A percentile compares a stretch with the other conserved stretches of the same genome.
phyloP scores from a whole-genome alignment of 2,113 vertebrate genomes.

The Polypterus bichir region DNA sequence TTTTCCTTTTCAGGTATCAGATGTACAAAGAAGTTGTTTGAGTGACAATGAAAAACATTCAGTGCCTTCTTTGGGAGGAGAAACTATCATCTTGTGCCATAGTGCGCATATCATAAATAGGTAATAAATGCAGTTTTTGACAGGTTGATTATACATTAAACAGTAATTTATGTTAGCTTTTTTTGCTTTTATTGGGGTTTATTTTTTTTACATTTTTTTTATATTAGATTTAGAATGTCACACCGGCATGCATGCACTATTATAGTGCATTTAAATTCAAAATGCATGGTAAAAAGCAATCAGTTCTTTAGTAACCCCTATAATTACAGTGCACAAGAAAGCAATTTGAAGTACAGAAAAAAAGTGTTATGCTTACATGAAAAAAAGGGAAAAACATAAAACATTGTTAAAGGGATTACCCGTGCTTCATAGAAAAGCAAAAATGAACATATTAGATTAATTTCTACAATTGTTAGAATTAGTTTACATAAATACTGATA shows the following conservation, averaged over 20 bases:
- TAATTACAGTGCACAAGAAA: no score
- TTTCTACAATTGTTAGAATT: no score
- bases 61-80: constrained; percentile 60
- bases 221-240: neutral
- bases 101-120: constrained; percentile 33
- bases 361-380: no score
- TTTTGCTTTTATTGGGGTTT: neutral
- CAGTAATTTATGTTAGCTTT: constrained; percentile 13
- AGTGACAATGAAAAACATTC: constrained; percentile 39
- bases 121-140: constrained; percentile 32
- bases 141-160: constrained; percentile 20
- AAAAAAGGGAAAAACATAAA: no score
- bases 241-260: neutral
- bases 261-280: neutral
- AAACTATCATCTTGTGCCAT: constrained; percentile 39
- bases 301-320: neutral
- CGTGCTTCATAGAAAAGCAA: no score
- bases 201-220: neutral
- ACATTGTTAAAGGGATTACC: no score
- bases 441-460: no score
- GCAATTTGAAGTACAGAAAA: no score
- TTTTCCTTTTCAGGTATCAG: constrained; percentile 33
- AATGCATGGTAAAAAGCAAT: neutral
- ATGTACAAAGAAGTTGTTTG: constrained; percentile 36
- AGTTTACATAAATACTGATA: no score